Percentiles rank a stretch among this genome's conserved stretches.
Conservation (phyloP, 2,113 vertebrate species). For the Platichthys stellatus region DNA sequence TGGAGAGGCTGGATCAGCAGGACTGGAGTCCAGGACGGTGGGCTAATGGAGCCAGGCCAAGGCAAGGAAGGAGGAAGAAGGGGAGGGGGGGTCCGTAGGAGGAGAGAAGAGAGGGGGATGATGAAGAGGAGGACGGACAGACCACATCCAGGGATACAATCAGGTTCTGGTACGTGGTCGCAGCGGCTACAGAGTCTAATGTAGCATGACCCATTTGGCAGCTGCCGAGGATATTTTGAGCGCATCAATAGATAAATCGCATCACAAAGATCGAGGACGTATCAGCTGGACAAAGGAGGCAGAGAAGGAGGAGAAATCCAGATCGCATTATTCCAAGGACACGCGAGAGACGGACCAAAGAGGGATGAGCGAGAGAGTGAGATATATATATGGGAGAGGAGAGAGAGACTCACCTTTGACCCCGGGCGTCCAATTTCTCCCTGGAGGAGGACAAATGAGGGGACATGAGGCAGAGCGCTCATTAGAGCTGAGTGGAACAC, state of each 20-base stretch:
- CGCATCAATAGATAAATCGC: slow-evolving; percentile 61
- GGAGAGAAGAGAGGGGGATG: slow-evolving; percentile 7
- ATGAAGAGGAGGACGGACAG: slow-evolving; percentile 16
- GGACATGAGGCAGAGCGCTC: slow-evolving; percentile 28
- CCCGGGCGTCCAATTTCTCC: slow-evolving; percentile 95
- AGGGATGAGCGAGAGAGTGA: slow-evolving; percentile 5
- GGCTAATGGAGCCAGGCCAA: slow-evolving; percentile 63
- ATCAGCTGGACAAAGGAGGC: not conserved
- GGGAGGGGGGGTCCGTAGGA: not conserved
- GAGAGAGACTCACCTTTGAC: slow-evolving; percentile 87
- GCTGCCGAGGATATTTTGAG: slow-evolving; percentile 57
- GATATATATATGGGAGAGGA: slow-evolving; percentile 10
- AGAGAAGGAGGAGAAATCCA: slow-evolving; percentile 27
- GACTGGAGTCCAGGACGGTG: slow-evolving; percentile 47
- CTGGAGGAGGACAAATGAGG: slow-evolving; percentile 78
- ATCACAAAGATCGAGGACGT: slow-evolving; percentile 48
- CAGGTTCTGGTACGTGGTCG: slow-evolving; percentile 12
- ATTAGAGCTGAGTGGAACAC: slow-evolving; percentile 41
- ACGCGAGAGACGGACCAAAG: slow-evolving; percentile 15
- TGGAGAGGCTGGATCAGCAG: slow-evolving; percentile 71
- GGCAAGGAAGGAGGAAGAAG: slow-evolving; percentile 19
- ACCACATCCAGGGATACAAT: slow-evolving; percentile 34
- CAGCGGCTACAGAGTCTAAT: slow-evolving; percentile 27
- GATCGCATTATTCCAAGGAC: slow-evolving; percentile 65
- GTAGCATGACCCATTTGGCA: slow-evolving; percentile 54